Percentiles rank a stretch among this genome's conserved stretches.
Evolutionary conservation across 2,113 vertebrate genomes (phyloP).

Genomic region (Lamprologus ornatipinnis): DNA sequence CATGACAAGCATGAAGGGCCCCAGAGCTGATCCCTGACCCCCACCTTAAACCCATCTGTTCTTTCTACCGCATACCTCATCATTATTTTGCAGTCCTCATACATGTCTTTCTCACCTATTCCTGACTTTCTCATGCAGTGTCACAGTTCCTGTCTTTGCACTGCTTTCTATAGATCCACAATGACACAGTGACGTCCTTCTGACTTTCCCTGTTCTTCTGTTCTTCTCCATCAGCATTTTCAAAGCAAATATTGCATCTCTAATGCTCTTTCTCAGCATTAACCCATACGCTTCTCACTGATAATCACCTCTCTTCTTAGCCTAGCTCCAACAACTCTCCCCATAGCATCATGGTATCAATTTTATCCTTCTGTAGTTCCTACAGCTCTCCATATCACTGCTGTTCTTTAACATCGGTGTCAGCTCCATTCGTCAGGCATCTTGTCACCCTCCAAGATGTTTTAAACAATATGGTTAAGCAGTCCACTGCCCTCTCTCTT

Average conservation of each 20-base stretch:
- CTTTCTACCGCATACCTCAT: background rate
- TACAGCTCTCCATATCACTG: background rate
- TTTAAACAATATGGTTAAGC: background rate
- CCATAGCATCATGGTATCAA: background rate
- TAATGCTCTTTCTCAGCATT: background rate
- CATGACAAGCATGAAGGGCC: background rate
- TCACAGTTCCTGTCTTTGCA: background rate
- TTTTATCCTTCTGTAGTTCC: background rate
- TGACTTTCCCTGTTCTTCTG: background rate
- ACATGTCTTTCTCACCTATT: background rate
- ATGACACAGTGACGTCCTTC: background rate
- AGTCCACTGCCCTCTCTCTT: background rate
- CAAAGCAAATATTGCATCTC: background rate
- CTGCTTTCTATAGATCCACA: background rate
- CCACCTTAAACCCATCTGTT: background rate
- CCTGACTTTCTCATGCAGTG: background rate
- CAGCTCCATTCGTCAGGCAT: background rate
- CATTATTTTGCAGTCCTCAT: background rate
- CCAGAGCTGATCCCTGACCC: background rate
- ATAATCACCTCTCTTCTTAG: background rate
- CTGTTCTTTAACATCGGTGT: background rate
- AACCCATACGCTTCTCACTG: background rate
- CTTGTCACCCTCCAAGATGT: background rate
- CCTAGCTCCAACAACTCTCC: background rate
- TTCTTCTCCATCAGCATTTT: background rate